phyloP scores from a whole-genome alignment of 1,140 invertebrate genomes.

The Heliothis virescens region DNA sequence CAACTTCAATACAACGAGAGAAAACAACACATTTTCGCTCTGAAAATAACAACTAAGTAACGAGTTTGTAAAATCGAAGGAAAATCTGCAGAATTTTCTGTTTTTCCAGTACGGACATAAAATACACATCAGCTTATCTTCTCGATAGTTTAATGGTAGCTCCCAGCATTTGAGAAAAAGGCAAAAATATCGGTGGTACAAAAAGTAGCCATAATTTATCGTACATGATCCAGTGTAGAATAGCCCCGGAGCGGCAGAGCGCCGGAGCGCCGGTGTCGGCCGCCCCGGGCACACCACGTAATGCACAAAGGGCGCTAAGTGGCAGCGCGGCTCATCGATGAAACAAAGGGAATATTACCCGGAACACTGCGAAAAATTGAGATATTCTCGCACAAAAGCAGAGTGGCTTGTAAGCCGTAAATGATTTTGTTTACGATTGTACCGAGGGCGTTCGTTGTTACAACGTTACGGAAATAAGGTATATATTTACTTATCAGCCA shows the following conservation, averaged over 20 bases:
- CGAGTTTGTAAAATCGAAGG: not conserved
- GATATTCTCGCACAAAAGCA: constrained; percentile 43
- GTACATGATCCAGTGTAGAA: constrained; percentile 15
- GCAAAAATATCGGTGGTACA: constrained; percentile 16
- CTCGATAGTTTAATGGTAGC: constrained; percentile 16
- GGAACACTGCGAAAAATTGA: constrained; percentile 45
- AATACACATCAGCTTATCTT: constrained; percentile 11
- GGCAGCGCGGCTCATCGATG: constrained; percentile 55
- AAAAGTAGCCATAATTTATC: constrained; percentile 42
- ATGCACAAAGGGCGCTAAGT: constrained; percentile 74
- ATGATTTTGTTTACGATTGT: constrained; percentile 49
- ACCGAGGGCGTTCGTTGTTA: constrained; percentile 28
- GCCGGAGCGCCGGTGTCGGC: constrained; percentile 19
- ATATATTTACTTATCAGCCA: not conserved
- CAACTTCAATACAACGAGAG: not conserved
- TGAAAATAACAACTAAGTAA: not conserved
- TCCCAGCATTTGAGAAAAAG: not conserved
- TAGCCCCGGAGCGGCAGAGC: not conserved
- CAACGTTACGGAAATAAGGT: not conserved
- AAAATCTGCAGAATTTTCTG: not conserved
- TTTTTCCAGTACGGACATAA: not conserved
- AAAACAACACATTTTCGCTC: not conserved
- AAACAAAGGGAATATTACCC: constrained; percentile 57
- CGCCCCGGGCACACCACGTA: constrained; percentile 51
- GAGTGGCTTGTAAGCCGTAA: constrained; percentile 43